A percentile compares a stretch with the other conserved stretches of the same genome.
These are phyloP conservation scores for Odontesthes bonariensis DNA, from an alignment of 2,113 vertebrate species.

Conservation along the genomic window DNA sequence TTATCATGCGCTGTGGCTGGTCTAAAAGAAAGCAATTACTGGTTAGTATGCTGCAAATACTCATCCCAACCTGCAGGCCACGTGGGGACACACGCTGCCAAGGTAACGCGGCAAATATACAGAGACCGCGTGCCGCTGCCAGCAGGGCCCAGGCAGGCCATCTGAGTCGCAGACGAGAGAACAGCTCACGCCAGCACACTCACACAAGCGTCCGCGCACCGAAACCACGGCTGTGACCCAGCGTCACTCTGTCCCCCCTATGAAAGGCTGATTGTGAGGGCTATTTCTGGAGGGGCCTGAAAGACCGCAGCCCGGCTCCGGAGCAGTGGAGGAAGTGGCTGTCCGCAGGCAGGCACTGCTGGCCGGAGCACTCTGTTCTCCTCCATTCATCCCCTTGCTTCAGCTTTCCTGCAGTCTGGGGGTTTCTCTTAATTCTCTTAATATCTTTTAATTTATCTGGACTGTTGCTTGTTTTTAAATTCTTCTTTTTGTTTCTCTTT, in stretches of 20 bases:
- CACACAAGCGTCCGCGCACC: conserved; percentile 27
- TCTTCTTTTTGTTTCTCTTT: too few relatives aligned
- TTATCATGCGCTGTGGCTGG: not conserved
- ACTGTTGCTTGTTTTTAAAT: too few relatives aligned
- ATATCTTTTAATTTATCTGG: too few relatives aligned
- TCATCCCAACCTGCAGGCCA: conserved; percentile 25
- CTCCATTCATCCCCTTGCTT: conserved; percentile 9
- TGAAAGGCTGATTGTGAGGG: conserved; percentile 76
- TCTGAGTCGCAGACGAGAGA: conserved; percentile 36
- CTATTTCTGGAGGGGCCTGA: conserved; percentile 76
- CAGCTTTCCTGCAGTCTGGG: conserved; percentile 11
- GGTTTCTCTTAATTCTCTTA: conserved; percentile 10
- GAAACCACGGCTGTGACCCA: conserved; percentile 38
- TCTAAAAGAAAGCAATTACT: not conserved
- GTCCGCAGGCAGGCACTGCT: conserved; percentile 72
- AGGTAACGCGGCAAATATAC: conserved; percentile 54
- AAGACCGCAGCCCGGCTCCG: conserved; percentile 53
- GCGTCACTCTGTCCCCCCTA: conserved; percentile 54
- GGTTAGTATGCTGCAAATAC: conserved; percentile 3
- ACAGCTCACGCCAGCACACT: conserved; percentile 5
- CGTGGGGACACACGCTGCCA: conserved; percentile 26
- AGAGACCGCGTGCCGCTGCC: conserved; percentile 27
- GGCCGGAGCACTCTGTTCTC: conserved; percentile 59
- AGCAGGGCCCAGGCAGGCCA: conserved; percentile 34
- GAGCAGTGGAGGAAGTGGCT: conserved; percentile 69